A percentile compares a stretch with the other conserved stretches of the same genome.
Conservation (phyloP, 2,113 vertebrate species). For the Ptychochromis oligacanthus region DNA sequence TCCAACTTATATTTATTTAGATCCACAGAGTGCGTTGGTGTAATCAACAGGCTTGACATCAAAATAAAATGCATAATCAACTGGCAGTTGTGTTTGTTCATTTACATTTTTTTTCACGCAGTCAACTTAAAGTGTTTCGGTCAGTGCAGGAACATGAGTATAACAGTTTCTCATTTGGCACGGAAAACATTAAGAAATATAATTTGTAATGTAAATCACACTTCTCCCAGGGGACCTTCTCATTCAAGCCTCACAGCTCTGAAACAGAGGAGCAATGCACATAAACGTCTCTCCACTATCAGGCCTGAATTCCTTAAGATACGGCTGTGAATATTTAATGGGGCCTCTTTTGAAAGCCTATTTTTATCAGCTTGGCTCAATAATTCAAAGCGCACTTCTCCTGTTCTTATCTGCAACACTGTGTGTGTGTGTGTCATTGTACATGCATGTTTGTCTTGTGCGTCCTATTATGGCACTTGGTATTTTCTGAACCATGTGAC, state of each 20-base stretch:
- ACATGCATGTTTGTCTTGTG: conserved; percentile 1
- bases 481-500: neutral
- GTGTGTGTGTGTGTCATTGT: conserved; percentile 11
- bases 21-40: neutral
- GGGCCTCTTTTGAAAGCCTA: conserved; percentile 69
- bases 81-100: neutral
- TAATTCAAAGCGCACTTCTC: conserved; percentile 72
- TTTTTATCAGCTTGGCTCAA: conserved; percentile 77
- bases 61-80: neutral
- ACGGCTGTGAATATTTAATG: conserved; percentile 75
- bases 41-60: neutral
- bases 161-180: neutral
- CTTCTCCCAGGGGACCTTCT: conserved; percentile 3
- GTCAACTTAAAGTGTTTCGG: neutral
- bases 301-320: conserved; percentile 61
- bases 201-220: conserved; percentile 27
- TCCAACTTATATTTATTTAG: neutral
- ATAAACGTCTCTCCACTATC: conserved; percentile 30
- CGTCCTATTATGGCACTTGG: neutral
- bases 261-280: conserved; percentile 9
- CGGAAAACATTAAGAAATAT: conserved; percentile 4
- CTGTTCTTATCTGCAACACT: conserved; percentile 41
- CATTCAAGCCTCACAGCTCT: neutral
- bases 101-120: neutral
- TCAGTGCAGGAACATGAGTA: neutral